Conservation (phyloP, 2,113 vertebrate genomes). For the Prunella fulvescens region DNA sequence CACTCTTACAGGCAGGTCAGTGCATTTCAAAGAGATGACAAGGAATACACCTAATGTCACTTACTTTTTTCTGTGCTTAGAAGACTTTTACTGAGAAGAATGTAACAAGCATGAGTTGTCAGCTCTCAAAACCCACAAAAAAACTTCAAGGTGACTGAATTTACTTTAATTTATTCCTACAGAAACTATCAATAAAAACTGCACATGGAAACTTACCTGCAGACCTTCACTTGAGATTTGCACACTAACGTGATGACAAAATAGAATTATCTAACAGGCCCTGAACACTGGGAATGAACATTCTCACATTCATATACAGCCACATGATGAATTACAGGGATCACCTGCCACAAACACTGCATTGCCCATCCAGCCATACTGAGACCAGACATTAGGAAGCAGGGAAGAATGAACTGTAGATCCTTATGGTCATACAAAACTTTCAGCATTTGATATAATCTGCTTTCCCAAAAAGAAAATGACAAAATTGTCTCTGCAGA, state of each 20-base stretch:
- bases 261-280: background rate
- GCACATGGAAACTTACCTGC: background rate
- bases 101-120: background rate
- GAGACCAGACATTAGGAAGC: background rate
- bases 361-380: background rate
- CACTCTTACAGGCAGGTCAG: background rate
- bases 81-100: background rate
- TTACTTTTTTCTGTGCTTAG: background rate
- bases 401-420: background rate
- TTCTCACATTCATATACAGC: background rate
- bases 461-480: background rate
- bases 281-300: background rate
- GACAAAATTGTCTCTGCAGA: background rate
- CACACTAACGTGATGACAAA: background rate
- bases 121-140: background rate
- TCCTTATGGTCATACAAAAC: background rate
- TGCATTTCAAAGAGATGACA: background rate
- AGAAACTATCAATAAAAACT: background rate
- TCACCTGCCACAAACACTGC: background rate
- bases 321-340: background rate
- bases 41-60: background rate
- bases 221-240: background rate
- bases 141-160: background rate
- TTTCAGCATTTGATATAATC: background rate
- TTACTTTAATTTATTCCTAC: background rate